phyloP scores from a whole-genome alignment of 2,797 vertebrate species.

The Lepilemur septentrionalis region DNA sequence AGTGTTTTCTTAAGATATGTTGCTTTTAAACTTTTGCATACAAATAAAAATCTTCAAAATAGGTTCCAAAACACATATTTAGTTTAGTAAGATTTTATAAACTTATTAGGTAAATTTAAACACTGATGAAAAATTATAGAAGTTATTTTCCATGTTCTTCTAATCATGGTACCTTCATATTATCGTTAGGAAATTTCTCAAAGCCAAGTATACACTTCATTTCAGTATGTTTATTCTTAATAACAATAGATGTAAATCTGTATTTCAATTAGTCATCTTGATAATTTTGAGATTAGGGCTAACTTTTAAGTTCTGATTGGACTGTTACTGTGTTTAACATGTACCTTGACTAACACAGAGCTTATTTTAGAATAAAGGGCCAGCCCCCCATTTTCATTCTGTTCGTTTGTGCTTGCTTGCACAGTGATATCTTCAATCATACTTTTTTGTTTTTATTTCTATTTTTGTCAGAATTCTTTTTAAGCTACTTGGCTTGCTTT shows the following conservation, averaged over 20 bases:
- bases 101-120: constrained; percentile 24
- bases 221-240: constrained; percentile 10
- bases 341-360: not conserved
- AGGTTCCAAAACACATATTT: not conserved
- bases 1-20: constrained; percentile 8
- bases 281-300: constrained; percentile 7
- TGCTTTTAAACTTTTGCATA: constrained; percentile 9
- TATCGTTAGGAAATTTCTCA: constrained; percentile 37
- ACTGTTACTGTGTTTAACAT: not conserved
- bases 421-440: not conserved
- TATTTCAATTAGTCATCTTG: constrained; percentile 17
- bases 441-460: constrained; percentile 33
- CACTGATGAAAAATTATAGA: not conserved
- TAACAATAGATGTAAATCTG: not conserved
- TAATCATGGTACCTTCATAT: not conserved
- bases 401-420: not conserved
- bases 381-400: not conserved
- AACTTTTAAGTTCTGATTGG: not conserved
- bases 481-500: not conserved
- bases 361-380: not conserved
- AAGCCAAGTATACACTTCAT: constrained; percentile 21
- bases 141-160: constrained; percentile 33
- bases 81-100: constrained; percentile 22
- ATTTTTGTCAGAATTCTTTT: constrained; percentile 12
- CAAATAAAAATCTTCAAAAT: not conserved